These are phyloP conservation scores for Dascillus cervinus DNA, from an alignment of 2,888 invertebrate species.

Conservation along the genomic window DNA sequence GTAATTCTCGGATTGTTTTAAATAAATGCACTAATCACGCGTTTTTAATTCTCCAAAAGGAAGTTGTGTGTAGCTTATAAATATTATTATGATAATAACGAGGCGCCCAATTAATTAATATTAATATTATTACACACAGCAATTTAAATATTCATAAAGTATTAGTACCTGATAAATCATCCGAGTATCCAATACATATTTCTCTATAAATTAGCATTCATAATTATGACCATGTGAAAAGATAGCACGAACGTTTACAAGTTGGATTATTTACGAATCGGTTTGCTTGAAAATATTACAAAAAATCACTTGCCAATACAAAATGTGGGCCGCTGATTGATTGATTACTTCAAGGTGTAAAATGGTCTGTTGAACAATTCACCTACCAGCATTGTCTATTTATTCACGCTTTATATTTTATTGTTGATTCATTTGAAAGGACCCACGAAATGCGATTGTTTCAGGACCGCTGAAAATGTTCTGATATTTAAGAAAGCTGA, in stretches of 20 bases:
- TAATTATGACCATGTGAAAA: constrained; percentile 7
- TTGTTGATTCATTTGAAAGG: no score
- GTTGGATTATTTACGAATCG: no score
- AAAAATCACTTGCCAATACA: no score
- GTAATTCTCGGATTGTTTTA: no score
- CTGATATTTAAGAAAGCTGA: constrained; percentile 8
- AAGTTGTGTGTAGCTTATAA: constrained; percentile 6
- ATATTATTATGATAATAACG: constrained; percentile 8
- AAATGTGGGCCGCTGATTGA: no score
- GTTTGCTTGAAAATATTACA: no score
- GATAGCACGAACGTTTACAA: no score
- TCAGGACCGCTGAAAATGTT: constrained; percentile 7
- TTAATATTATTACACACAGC: constrained; percentile 6
- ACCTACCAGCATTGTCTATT: no score
- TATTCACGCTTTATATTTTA: no score
- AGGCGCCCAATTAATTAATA: constrained; percentile 11
- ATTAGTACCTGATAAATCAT: constrained; percentile 8
- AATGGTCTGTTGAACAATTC: no score
- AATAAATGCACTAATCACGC: no score
- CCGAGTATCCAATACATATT: constrained; percentile 8
- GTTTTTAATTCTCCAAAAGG: neutral
- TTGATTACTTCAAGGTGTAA: no score
- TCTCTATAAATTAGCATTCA: constrained; percentile 9
- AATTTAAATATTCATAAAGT: constrained; percentile 7
- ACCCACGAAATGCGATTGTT: constrained; percentile 4